phyloP scores from a whole-genome alignment of 30 jellyfish, hydroid and myxozoan species.

The Clytia hemisphaerica region DNA sequence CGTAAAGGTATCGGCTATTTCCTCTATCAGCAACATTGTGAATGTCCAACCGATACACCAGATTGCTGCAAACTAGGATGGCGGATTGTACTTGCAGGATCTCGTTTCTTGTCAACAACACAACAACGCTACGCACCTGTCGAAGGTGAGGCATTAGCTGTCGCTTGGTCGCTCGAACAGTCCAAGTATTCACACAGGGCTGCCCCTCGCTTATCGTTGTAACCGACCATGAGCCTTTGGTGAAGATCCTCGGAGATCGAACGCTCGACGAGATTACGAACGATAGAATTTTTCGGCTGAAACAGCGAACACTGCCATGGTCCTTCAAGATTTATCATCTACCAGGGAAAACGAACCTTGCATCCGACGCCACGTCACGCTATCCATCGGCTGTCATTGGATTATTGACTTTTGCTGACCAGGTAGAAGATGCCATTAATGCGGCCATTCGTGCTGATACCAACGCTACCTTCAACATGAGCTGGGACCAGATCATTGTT shows the following conservation, averaged over 20 bases:
- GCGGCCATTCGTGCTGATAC: too few relatives aligned
- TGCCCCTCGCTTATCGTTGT: neutral
- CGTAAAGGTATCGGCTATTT: neutral
- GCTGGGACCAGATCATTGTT: too few relatives aligned
- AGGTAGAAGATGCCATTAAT: too few relatives aligned
- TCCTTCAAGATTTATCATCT: neutral
- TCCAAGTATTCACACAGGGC: neutral
- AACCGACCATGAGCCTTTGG: constrained; percentile 12
- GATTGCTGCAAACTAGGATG: neutral
- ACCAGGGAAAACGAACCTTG: neutral
- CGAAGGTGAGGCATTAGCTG: constrained; percentile 1
- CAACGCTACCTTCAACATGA: too few relatives aligned
- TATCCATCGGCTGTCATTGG: neutral
- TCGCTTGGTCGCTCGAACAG: neutral
- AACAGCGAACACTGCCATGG: neutral
- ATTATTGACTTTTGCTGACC: too few relatives aligned
- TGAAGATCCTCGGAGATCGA: neutral
- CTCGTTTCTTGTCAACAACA: neutral
- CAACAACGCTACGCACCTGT: neutral
- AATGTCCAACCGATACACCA: neutral
- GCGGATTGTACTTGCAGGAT: constrained; percentile 5
- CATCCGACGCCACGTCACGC: constrained; percentile 1
- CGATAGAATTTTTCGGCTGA: neutral
- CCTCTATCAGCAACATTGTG: neutral
- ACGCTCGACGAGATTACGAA: neutral